phyloP scores from a whole-genome alignment of 1,140 invertebrate genomes.

The Cardiocondyla obscurior region DNA sequence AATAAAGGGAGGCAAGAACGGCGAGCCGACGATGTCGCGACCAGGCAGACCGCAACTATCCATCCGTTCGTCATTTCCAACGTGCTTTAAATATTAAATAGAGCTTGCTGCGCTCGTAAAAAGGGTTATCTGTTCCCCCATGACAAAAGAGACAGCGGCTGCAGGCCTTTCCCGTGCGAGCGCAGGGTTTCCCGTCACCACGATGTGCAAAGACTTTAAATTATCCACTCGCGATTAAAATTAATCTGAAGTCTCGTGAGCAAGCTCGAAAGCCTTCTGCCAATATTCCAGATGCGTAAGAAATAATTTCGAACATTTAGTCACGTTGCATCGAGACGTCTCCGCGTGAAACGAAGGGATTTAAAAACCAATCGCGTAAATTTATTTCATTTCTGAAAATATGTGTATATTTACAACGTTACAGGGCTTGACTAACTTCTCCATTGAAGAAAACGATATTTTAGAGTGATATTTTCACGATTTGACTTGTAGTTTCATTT shows the following conservation, averaged over 20 bases:
- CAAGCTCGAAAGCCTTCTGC: constrained; percentile 4
- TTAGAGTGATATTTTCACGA: background rate
- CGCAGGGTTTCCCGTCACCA: constrained; percentile 20
- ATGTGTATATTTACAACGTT: constrained; percentile 82
- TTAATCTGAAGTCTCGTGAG: background rate
- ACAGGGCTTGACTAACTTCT: constrained; percentile 69
- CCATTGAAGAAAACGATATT: constrained; percentile 26
- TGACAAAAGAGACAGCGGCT: constrained; percentile 35
- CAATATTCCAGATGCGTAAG: background rate
- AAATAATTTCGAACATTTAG: background rate
- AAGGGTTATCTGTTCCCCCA: constrained; percentile 76
- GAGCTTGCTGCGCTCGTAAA: constrained; percentile 79
- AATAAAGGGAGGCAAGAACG: constrained; percentile 76
- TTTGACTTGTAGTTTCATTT: constrained; percentile 11
- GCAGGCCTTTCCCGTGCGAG: background rate
- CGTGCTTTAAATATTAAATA: constrained; percentile 83
- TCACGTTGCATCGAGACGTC: constrained; percentile 9
- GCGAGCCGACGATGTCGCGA: constrained; percentile 55
- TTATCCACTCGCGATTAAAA: background rate
- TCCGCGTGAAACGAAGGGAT: too few species aligned
- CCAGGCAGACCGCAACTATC: constrained; percentile 78
- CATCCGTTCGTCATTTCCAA: constrained; percentile 80
- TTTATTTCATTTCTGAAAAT: constrained; percentile 84
- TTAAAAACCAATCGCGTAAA: constrained; percentile 78
- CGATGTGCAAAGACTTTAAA: background rate